Conservation (phyloP, 2,113 vertebrate genomes). For the Syngnathus typhle region DNA sequence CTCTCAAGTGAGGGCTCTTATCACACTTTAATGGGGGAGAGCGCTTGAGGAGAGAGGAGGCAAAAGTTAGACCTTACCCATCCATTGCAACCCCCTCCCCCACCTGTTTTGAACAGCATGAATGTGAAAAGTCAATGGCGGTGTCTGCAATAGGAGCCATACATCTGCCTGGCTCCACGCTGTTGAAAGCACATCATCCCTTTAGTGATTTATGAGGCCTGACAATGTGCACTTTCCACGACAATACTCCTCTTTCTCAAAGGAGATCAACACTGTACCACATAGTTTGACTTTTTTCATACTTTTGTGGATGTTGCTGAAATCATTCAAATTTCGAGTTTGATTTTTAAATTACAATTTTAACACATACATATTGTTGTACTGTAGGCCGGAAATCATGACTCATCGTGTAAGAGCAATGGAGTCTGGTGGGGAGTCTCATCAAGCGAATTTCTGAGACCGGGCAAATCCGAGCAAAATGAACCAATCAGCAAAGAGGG, state of each 20-base stretch:
- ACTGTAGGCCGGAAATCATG: no score
- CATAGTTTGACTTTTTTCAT: not conserved
- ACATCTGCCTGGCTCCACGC: conserved; percentile 45
- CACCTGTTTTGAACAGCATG: conserved; percentile 23
- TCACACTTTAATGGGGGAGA: conserved; percentile 66
- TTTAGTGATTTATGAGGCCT: conserved; percentile 58
- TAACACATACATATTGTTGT: no score
- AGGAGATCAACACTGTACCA: not conserved
- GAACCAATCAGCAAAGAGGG: no score
- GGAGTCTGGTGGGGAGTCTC: no score
- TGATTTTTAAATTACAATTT: not conserved
- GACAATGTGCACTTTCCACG: conserved; percentile 33
- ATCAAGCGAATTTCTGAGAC: no score
- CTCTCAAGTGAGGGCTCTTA: conserved; percentile 61
- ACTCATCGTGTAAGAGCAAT: no score
- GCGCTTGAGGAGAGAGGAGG: conserved; percentile 17
- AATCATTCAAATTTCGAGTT: not conserved
- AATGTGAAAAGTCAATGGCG: conserved; percentile 24
- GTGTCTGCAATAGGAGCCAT: conserved; percentile 17
- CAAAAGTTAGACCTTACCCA: conserved; percentile 43
- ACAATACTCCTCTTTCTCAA: not conserved
- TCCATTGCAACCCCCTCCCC: conserved; percentile 37
- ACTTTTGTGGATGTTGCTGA: not conserved
- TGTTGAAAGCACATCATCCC: conserved; percentile 47
- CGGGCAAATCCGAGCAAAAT: no score